Percentiles rank a stretch among this genome's conserved stretches.
phyloP scores from a whole-genome alignment of 2,113 vertebrate genomes.

The Acanthisitta chloris region DNA sequence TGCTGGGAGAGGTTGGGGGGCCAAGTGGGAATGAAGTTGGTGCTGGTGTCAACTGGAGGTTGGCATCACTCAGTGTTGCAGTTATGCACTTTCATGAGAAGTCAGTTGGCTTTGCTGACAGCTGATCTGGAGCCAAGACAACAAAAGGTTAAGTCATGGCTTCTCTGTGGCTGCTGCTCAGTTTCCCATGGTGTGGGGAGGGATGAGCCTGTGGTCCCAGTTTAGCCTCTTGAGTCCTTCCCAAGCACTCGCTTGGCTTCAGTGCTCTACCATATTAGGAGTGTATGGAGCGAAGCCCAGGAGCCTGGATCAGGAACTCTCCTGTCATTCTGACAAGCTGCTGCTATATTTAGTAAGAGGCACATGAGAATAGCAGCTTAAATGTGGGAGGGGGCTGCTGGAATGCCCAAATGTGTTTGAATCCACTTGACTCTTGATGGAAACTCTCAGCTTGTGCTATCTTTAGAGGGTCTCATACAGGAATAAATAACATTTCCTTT shows the following conservation, averaged over 20 bases:
- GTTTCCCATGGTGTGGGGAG: conserved; percentile 12
- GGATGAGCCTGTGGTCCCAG: background rate
- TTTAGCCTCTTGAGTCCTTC: background rate
- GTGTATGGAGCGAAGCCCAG: conserved; percentile 44
- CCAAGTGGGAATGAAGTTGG: background rate
- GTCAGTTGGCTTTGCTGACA: background rate
- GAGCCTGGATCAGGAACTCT: conserved; percentile 45
- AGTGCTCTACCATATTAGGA: conserved; percentile 73
- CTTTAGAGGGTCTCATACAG: background rate
- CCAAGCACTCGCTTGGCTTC: background rate
- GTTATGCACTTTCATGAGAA: background rate
- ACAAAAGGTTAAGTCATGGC: conserved; percentile 10
- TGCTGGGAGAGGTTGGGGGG: background rate
- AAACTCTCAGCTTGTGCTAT: background rate
- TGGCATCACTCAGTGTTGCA: background rate
- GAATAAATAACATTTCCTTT: conserved; percentile 1
- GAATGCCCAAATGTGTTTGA: conserved; percentile 23
- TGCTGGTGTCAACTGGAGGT: background rate
- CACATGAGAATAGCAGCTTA: conserved; percentile 64
- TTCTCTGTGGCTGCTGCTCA: background rate
- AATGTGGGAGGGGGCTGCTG: conserved; percentile 56
- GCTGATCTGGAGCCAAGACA: background rate
- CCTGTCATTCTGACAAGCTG: conserved; percentile 48
- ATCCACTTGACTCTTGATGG: background rate
- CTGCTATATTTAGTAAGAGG: conserved; percentile 72